A percentile compares a stretch with the other conserved stretches of the same genome.
phyloP scores from a whole-genome alignment of 2,888 invertebrate species.

The Cryptosula pallasiana region DNA sequence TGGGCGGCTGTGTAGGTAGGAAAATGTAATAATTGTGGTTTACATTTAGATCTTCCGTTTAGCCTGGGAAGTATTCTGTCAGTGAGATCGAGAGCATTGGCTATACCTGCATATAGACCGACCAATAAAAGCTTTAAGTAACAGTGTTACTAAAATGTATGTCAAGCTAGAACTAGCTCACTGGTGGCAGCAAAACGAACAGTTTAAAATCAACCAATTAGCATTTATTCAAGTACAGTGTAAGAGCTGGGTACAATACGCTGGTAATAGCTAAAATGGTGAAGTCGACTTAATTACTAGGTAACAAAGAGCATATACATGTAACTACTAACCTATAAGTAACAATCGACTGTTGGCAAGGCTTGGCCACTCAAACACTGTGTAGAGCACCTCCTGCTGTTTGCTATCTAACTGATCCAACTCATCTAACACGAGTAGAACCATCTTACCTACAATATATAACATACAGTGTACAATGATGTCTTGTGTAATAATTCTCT shows the following conservation, averaged over 20 bases:
- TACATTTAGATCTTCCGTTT: constrained; percentile 63
- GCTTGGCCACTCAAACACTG: constrained; percentile 89
- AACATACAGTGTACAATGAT: too few species aligned
- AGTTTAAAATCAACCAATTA: too few species aligned
- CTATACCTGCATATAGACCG: constrained; percentile 59
- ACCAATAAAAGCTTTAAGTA: too few species aligned
- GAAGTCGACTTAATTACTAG: too few species aligned
- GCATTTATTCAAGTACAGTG: too few species aligned
- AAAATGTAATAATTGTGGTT: constrained; percentile 71
- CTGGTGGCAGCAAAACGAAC: too few species aligned
- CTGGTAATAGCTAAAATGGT: too few species aligned
- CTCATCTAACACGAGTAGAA: constrained; percentile 81
- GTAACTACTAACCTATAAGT: constrained; percentile 80
- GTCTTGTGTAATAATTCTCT: too few species aligned
- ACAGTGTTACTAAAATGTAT: too few species aligned
- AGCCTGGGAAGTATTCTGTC: constrained; percentile 81
- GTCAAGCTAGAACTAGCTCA: too few species aligned
- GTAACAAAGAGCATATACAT: too few species aligned
- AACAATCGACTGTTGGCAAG: constrained; percentile 65
- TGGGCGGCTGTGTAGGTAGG: constrained; percentile 85
- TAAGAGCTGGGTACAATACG: too few species aligned
- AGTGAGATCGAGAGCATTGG: constrained; percentile 91
- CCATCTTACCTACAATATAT: neutral
- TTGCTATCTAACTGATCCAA: constrained; percentile 78
- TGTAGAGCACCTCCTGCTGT: constrained; percentile 81